These are phyloP conservation scores for Ptychoptera contaminata DNA, from an alignment of 2,888 invertebrate species.

Conservation along the genomic window DNA sequence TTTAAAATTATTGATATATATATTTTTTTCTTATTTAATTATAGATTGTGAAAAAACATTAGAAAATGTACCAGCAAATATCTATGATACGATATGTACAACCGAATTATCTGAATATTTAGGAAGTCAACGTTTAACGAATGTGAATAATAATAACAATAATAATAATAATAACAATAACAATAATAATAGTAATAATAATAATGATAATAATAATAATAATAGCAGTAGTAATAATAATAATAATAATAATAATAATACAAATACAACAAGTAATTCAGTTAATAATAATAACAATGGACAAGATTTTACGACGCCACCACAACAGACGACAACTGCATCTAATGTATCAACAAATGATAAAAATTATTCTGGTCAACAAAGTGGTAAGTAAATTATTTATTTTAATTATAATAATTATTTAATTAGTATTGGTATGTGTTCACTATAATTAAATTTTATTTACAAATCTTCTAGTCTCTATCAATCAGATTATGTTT, in stretches of 20 bases:
- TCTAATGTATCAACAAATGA: neutral
- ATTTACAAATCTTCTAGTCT: too few relatives aligned
- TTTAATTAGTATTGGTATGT: too few relatives aligned
- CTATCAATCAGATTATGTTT: too few relatives aligned
- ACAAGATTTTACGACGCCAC: too few relatives aligned
- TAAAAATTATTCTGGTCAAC: conserved; percentile 5
- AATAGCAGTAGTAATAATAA: neutral
- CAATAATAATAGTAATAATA: conserved; percentile 2
- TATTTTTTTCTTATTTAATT: conserved; percentile 3
- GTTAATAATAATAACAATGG: neutral
- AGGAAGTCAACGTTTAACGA: conserved; percentile 7
- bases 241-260: conserved; percentile 1
- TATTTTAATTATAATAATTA: too few relatives aligned
- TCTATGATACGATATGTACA: conserved; percentile 8
- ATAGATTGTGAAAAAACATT: conserved; percentile 10
- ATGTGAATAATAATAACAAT: neutral
- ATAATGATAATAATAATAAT: neutral
- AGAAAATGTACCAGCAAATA: conserved; percentile 8
- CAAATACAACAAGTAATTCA: neutral
- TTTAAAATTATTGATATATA: conserved; percentile 1
- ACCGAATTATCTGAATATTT: conserved; percentile 9
- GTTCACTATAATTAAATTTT: too few relatives aligned
- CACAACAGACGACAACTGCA: too few relatives aligned
- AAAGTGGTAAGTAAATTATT: conserved; percentile 1
- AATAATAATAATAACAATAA: conserved; percentile 5